Base-by-base conservation (phyloP, 2,797 vertebrate genomes). In the Jordanella pulchra region DNA sequence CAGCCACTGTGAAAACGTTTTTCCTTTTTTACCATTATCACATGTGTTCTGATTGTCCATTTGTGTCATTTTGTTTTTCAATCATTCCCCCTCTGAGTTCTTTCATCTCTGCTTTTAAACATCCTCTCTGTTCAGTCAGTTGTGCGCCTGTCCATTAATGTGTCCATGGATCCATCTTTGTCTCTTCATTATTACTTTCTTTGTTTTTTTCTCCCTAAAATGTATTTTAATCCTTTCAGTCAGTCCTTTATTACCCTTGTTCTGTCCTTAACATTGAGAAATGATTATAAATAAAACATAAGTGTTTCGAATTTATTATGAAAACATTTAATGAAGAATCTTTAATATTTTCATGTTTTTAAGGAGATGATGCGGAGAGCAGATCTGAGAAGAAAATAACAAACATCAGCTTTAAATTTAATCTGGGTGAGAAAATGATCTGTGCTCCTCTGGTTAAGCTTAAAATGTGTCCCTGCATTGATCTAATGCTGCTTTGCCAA, bases 341-440 rank as follows among this genome's bases (percentile, higher is more conserved):
- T 28, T 28, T 1, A 10, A 28, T 25, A 27, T 70, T 0, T 50
- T n/a, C 61, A 61, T n/a, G 6, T 72, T 0, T 42, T 80, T 66
- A 66, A 92, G 90, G 80, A 60, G 69, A 79, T 18, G 64, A 73
- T 56, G 54, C 79, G 10, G 67, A 50, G 63, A 67, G 75, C 48
- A 68, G 60, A 67, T 14, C 72, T 6, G 91, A 89, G 39, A 78
- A 71, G 77, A 92, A 91, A 71, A 85, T 93, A 63, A 76, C 76
- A 18, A 28, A 87, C 30, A 83, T 94, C 72, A 44, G 67, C 17
- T 93, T 95, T 73, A 85, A 78, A 32, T 73, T 88, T 65, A 85
- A 84, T 9, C 79, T 95, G 77, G 91, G 94, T 95, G 67, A 92
- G 92, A 53, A 61, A 66, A 48, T n/a, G 21, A 35, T 12, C 21